Conservation (phyloP, 2,113 vertebrate genomes). For the Aramus guarauna region DNA sequence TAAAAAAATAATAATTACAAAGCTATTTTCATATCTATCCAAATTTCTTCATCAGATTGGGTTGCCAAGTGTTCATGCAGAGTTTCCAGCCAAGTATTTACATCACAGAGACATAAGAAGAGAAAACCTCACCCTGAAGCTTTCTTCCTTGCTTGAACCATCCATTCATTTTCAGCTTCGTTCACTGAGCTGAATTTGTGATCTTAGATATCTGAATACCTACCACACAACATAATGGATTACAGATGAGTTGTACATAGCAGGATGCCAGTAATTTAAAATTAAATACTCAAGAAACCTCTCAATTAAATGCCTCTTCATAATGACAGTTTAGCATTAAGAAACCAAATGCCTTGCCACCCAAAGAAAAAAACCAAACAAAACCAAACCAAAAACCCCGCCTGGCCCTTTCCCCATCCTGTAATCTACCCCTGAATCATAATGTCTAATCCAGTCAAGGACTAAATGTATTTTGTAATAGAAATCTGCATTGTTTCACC, state of each 20-base stretch:
- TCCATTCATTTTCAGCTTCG: background rate
- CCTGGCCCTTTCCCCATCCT: background rate
- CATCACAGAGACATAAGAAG: background rate
- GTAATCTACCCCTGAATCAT: background rate
- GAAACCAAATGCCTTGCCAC: background rate
- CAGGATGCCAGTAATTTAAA: background rate
- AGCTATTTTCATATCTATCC: background rate
- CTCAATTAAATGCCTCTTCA: background rate
- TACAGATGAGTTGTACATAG: background rate
- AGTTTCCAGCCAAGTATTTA: background rate
- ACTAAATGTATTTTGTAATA: background rate
- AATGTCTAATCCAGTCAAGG: background rate
- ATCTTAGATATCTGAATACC: background rate
- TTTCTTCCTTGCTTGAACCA: background rate
- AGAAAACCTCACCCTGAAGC: background rate
- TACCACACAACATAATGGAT: background rate
- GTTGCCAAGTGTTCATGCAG: background rate
- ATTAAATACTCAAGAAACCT: background rate
- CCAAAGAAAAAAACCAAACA: background rate
- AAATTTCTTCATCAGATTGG: background rate
- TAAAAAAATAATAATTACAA: background rate
- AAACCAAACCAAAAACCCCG: rapidly evolving
- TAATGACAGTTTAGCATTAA: background rate
- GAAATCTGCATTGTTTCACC: background rate
- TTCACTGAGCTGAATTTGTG: background rate